Evolutionary conservation across 2,888 invertebrate genomes (phyloP).

Genomic region (Sturmia bella): DNA sequence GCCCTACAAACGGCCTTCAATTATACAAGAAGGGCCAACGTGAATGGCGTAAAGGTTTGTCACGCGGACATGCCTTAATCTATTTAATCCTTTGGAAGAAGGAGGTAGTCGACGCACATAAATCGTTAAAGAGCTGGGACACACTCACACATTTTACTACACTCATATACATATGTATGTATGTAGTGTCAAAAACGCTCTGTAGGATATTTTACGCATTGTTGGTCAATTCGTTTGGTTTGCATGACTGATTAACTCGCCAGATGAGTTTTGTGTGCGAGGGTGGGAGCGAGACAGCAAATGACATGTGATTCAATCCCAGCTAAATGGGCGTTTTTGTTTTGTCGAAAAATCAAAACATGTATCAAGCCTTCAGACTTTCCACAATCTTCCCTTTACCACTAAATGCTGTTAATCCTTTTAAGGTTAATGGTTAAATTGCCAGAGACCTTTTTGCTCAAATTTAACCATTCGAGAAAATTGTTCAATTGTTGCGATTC

Average conservation of each 20-base stretch:
- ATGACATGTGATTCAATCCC: constrained; percentile 42
- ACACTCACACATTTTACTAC: not conserved
- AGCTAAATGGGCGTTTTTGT: constrained; percentile 64
- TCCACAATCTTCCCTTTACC: constrained; percentile 13
- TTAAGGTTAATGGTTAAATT: constrained; percentile 20
- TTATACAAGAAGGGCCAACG: constrained; percentile 2
- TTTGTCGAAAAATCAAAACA: constrained; percentile 65
- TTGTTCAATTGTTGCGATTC: constrained; percentile 4
- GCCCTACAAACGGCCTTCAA: constrained; percentile 46
- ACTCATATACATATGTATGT: too few species aligned
- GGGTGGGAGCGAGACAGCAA: not conserved
- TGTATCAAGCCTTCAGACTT: constrained; percentile 46
- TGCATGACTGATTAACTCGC: constrained; percentile 30
- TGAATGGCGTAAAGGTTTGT: constrained; percentile 44
- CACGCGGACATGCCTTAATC: constrained; percentile 49
- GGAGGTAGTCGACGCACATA: constrained; percentile 62
- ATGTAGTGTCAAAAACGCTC: constrained; percentile 24
- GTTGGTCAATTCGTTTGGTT: constrained; percentile 35
- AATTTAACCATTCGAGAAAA: constrained; percentile 33
- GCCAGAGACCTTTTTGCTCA: constrained; percentile 21
- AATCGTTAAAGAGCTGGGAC: constrained; percentile 26
- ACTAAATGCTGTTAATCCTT: constrained; percentile 63
- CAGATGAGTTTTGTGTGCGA: not conserved
- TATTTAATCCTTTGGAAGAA: constrained; percentile 66
- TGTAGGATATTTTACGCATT: constrained; percentile 39